Evolutionary conservation across 2,797 vertebrate genomes (phyloP).

Genomic region (Phalanger gymnotis): DNA sequence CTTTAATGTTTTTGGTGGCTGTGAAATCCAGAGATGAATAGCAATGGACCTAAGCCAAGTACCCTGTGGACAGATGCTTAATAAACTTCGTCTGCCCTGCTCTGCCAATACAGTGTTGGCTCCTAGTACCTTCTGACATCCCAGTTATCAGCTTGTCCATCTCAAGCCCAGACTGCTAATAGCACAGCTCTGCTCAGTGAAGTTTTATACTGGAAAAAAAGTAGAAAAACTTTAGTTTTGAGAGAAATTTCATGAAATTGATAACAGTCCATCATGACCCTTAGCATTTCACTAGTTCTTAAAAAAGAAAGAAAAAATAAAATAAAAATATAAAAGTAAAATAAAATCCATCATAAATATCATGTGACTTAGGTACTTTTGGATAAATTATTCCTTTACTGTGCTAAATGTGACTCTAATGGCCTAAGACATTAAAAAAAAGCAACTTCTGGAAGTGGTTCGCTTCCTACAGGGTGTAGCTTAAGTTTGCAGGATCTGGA

Average conservation of each 20-base stretch:
- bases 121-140: neutral
- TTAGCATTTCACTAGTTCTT: neutral
- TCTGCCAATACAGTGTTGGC: neutral
- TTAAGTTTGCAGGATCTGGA: neutral
- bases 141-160: no score
- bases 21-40: conserved; percentile 32
- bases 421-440: conserved; percentile 25
- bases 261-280: neutral
- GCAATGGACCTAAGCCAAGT: neutral
- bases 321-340: neutral
- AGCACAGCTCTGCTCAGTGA: neutral
- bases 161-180: neutral
- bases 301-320: neutral
- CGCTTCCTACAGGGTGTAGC: neutral
- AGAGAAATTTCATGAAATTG: neutral
- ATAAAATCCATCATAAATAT: neutral
- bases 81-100: neutral
- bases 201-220: neutral
- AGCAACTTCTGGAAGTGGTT: conserved; percentile 9
- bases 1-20: conserved; percentile 44
- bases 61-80: neutral
- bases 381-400: conserved; percentile 12
- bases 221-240: neutral
- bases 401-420: neutral
- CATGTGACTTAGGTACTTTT: neutral